Base-by-base conservation (phyloP, 1,140 invertebrate genomes). In the Anadara kagoshimensis region DNA sequence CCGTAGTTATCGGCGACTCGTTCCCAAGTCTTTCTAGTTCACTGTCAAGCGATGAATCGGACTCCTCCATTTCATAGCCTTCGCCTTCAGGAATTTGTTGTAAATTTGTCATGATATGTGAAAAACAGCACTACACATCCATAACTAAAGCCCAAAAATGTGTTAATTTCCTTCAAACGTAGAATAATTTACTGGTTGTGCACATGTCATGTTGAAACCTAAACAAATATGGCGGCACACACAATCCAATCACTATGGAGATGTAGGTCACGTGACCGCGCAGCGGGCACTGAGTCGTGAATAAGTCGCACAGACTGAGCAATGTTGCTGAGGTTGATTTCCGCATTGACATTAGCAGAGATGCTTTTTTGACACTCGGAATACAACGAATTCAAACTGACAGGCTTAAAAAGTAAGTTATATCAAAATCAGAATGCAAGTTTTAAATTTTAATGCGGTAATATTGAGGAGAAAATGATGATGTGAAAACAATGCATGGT, bases 161-260 rank as follows among this genome's bases (percentile, higher is more conserved):
- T 58, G n/a, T 44, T 44, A 49, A 4, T 61, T 24, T 8, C 12
- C 11, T 26, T 5, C 29, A n/a, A 16, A 29, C 44, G 59, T 57
- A 53, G 44, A 51, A 26, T 12, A 4, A 4, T 24, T 20, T 29
- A 56, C 49, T 41, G 36, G 8, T 36, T 36, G 29, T 22, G 29
- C 73, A 69, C 68, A 75, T 75, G 68, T 29, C 49, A 14, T 43
- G 56, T 1, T 53, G 20, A 18, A 54, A 61, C 65, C 62, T 64
- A 47, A 79, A 76, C 78, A 79, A 79, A 71, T 43, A 79, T 79
- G 78, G 78, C 74, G 70, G 73, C 63, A 45, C 22, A 65, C 45
- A 73, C 75, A 76, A 73, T 66, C 78, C 75, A 77, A 80, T 75
- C 78, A 80, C 78, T 75, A 80, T 75, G 78, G 69, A 71, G 70